Base-by-base conservation (phyloP, 2,797 vertebrate genomes). In the Lepidocolaptes lacrymiger region DNA sequence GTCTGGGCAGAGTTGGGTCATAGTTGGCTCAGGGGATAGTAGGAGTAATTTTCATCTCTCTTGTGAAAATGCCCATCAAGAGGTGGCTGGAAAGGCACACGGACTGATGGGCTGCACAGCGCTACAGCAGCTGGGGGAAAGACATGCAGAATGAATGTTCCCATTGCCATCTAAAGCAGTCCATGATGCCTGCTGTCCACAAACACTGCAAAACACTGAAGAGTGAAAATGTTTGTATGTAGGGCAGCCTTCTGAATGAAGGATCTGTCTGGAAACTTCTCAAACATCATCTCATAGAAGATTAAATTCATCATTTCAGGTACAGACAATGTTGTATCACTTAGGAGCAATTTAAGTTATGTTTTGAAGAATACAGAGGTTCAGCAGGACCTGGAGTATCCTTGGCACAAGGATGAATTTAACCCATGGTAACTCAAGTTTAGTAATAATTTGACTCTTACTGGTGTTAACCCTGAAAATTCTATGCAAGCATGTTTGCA, bases 221-320 rank as follows among this genome's bases (percentile, higher is more conserved):
- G 66, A 85, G 34, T 77, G 32, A 86, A 96, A 80, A 51, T 37
- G 5, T 77, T 55, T 68, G 75, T 48, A 32, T 21, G 76, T 66
- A 89, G 36, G 46, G 36, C 66, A 89, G 43, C n/a, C 32, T 94
- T 91, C 86, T 8, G 10, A 91, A 82, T n/a, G 44, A 76, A 64
- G 69, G 52, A 52, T 91, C 56, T 92, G 27, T 67, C 32, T 34
- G 7, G 77, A 72, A 69, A 54, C 46, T 88, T 94, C 54, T 73
- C 80, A 82, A 88, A 84, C 30, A 34, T 85, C 28, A 56, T 72
- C 21, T 82, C 41, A 71, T 2, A 51, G 36, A 55, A 61, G 55
- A 69, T 7, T 0, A 34, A 73, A 22, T 68, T 43, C 0, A 0
- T n/a, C 71, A 8, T 46, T 84, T 82, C 26, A 41, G 27, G 62